Evolutionary conservation across 23 tunicate species (phyloP).

Genomic region (Halocynthia roretzi): DNA sequence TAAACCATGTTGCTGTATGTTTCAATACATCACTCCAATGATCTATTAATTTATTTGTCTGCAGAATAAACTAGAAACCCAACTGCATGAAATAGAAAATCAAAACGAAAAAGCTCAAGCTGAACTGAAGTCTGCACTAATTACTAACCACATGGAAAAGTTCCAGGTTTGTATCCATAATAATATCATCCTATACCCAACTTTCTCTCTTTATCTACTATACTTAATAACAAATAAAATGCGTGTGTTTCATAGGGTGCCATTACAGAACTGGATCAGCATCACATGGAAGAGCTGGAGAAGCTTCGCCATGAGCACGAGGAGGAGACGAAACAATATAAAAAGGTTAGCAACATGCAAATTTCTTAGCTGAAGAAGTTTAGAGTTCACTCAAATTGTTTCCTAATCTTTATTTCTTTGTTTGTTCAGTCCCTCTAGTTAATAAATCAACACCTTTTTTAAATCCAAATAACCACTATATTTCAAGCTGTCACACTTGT

Average conservation of each 20-base stretch:
- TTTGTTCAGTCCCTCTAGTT: too few species aligned
- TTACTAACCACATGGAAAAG: conserved; percentile 73
- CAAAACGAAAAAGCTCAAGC: conserved; percentile 47
- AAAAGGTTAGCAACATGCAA: neutral
- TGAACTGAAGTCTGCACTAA: conserved; percentile 63
- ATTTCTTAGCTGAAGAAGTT: too few species aligned
- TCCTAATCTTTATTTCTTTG: too few species aligned
- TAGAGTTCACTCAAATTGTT: too few species aligned
- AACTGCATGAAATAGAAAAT: conserved; percentile 26
- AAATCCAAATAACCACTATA: too few species aligned
- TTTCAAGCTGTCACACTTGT: too few species aligned
- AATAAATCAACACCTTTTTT: too few species aligned
- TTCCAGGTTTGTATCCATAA: conserved; percentile 44
- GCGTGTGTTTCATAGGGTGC: conserved; percentile 37
- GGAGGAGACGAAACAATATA: conserved; percentile 35
- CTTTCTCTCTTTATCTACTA: neutral
- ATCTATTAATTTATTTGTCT: neutral
- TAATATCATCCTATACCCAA: neutral
- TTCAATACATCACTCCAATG: neutral
- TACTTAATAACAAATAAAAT: neutral
- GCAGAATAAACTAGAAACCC: conserved; percentile 31
- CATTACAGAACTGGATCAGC: conserved; percentile 76
- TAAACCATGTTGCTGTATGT: too few species aligned
- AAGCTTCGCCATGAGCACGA: conserved; percentile 36
- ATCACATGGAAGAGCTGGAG: conserved; percentile 79